A percentile compares a stretch with the other conserved stretches of the same genome.
Evolutionary conservation across 2,113 vertebrate species (phyloP).

Genomic region (Ornithorhynchus anatinus): DNA sequence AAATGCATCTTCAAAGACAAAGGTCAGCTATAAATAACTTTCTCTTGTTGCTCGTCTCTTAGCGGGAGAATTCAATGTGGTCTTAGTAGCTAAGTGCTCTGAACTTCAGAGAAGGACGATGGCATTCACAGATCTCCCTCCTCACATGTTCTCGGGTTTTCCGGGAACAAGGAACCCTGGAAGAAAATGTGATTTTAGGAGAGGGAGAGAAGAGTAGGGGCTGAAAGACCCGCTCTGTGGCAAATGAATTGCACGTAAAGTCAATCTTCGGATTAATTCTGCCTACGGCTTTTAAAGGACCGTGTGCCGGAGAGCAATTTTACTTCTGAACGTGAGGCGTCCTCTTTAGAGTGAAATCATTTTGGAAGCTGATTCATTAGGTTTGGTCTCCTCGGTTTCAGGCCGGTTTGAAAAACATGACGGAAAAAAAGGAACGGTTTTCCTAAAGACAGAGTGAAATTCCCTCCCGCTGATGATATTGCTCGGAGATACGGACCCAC

Average conservation of each 20-base stretch:
- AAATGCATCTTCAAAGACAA: too few species aligned
- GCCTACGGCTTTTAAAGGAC: constrained; percentile 52
- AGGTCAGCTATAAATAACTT: too few species aligned
- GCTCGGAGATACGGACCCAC: background rate
- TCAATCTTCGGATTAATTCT: constrained; percentile 60
- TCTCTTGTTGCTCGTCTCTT: constrained; percentile 4
- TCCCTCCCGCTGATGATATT: background rate
- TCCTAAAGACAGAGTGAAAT: constrained; percentile 35
- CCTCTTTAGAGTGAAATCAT: constrained; percentile 45
- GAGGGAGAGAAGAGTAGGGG: constrained; percentile 43
- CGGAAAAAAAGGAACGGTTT: background rate
- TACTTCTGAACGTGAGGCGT: constrained; percentile 33
- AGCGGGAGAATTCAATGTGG: background rate
- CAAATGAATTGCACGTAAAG: constrained; percentile 46
- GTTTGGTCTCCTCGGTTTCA: constrained; percentile 10
- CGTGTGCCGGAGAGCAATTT: background rate
- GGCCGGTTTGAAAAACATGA: background rate
- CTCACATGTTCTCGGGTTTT: constrained; percentile 41
- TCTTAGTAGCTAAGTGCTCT: constrained; percentile 13
- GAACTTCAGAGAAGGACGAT: constrained; percentile 1
- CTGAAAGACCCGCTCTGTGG: constrained; percentile 48
- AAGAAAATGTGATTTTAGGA: constrained; percentile 38
- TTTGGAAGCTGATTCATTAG: constrained; percentile 12
- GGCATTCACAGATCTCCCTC: constrained; percentile 47
- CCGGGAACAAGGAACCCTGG: constrained; percentile 58